A percentile compares a stretch with the other conserved stretches of the same genome.
phyloP scores from a whole-genome alignment of 2,888 invertebrate genomes.

The Agriopis aurantiaria region DNA sequence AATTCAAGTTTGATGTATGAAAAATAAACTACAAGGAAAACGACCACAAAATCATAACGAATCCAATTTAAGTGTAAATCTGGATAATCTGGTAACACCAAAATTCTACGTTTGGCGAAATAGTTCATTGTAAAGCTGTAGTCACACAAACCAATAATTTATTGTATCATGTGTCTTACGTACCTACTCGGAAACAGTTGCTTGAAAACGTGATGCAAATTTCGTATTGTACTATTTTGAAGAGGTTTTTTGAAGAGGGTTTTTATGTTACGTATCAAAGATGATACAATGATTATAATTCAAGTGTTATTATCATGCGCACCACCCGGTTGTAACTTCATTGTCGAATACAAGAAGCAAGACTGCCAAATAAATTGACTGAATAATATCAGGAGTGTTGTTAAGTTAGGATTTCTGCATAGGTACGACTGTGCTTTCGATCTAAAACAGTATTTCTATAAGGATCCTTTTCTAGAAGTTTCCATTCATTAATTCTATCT shows the following conservation, averaged over 20 bases:
- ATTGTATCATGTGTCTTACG: not conserved
- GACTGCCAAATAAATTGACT: slow-evolving; percentile 21
- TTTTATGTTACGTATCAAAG: too few species aligned
- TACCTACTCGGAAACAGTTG: not conserved
- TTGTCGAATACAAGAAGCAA: slow-evolving; percentile 28
- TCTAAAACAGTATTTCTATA: slow-evolving; percentile 16
- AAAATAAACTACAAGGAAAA: too few species aligned
- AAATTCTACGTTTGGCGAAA: too few species aligned
- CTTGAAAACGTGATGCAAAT: not conserved
- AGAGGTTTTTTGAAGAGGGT: too few species aligned
- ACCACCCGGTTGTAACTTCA: slow-evolving; percentile 1
- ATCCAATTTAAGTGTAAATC: too few species aligned
- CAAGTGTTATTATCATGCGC: not conserved
- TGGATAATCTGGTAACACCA: too few species aligned
- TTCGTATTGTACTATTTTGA: not conserved
- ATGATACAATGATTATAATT: not conserved
- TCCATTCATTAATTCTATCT: slow-evolving; percentile 28
- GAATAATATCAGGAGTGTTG: slow-evolving; percentile 42
- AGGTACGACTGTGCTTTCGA: slow-evolving; percentile 38
- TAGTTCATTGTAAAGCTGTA: not conserved
- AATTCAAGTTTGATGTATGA: too few species aligned
- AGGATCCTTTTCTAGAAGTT: slow-evolving; percentile 19
- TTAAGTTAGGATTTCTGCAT: slow-evolving; percentile 44
- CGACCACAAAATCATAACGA: too few species aligned
- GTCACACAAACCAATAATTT: not conserved